These are phyloP conservation scores for Austrofundulus limnaeus DNA, from an alignment of 2,113 vertebrate genomes.

Conservation along the genomic window DNA sequence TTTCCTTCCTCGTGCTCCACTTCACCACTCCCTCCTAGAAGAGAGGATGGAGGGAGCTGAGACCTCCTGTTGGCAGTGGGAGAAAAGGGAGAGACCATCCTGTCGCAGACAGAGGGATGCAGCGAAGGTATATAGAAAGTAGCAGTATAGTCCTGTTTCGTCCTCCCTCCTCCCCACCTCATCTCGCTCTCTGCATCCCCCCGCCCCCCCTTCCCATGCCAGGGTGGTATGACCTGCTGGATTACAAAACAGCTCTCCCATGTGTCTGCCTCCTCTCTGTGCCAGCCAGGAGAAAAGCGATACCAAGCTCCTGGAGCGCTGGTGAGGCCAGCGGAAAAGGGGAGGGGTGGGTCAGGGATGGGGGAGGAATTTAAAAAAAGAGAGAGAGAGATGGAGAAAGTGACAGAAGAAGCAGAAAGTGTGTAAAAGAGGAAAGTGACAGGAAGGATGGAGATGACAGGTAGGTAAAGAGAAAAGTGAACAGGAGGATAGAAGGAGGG, in stretches of 20 bases:
- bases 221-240: constrained; percentile 87
- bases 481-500: constrained; percentile 1
- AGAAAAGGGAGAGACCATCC: constrained; percentile 75
- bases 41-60: constrained; percentile 59
- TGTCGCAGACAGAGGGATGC: constrained; percentile 69
- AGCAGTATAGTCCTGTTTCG: constrained; percentile 41
- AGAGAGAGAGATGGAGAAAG: constrained; percentile 4
- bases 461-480: constrained; percentile 25
- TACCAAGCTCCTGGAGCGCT: constrained; percentile 66
- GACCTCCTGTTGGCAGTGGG: constrained; percentile 67
- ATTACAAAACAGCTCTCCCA: constrained; percentile 90
- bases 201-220: constrained; percentile 36
- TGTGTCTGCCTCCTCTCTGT: constrained; percentile 80
- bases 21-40: constrained; percentile 44
- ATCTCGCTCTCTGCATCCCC: constrained; percentile 35
- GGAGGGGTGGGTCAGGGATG: constrained; percentile 1
- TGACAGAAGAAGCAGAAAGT: constrained; percentile 2
- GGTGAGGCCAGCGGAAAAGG: constrained; percentile 31
- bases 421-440: constrained; percentile 4
- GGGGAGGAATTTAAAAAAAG: not conserved
- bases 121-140: constrained; percentile 66
- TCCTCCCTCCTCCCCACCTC: constrained; percentile 31
- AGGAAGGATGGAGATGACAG: constrained; percentile 9
- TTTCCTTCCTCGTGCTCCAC: constrained; percentile 14
- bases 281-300: constrained; percentile 81